These are phyloP conservation scores for Phyllotreta striolata DNA, from an alignment of 2,888 invertebrate genomes.

Conservation along the genomic window DNA sequence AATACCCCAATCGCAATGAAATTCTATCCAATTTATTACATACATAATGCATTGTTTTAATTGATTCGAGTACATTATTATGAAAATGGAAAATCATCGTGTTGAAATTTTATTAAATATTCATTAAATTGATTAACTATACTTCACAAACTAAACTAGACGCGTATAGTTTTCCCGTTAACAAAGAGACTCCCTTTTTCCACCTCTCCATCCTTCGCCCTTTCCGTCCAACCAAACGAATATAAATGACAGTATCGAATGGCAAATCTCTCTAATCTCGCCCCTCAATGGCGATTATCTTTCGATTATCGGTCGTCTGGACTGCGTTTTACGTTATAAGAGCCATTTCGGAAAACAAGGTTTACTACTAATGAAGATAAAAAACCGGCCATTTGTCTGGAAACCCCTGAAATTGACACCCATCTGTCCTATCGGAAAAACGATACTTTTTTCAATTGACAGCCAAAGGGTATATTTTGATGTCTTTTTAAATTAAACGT, in stretches of 20 bases:
- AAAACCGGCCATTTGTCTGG: conserved; percentile 22
- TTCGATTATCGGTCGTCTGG: conserved; percentile 57
- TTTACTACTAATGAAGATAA: conserved; percentile 33
- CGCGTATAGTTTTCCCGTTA: too few species aligned
- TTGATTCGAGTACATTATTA: too few species aligned
- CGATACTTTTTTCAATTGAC: not conserved
- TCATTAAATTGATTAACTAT: too few species aligned
- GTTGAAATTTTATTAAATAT: too few species aligned
- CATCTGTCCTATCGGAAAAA: conserved; percentile 19
- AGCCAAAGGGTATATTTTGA: not conserved
- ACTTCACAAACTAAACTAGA: too few species aligned
- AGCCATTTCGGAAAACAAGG: conserved; percentile 25
- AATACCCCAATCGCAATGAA: too few species aligned
- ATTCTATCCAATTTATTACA: too few species aligned
- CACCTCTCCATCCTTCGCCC: conserved; percentile 16
- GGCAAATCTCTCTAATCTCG: conserved; percentile 60
- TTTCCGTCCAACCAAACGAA: conserved; percentile 54
- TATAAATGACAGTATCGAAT: conserved; percentile 61
- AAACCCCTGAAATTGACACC: conserved; percentile 16
- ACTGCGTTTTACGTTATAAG: conserved; percentile 32
- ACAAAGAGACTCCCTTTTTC: not conserved
- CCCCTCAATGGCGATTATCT: conserved; percentile 54
- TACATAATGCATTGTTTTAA: too few species aligned
- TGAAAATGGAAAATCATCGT: too few species aligned
- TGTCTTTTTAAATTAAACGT: not conserved